Percentiles rank a stretch among this genome's conserved stretches.
These are phyloP conservation scores for Dinoponera quadriceps DNA, from an alignment of 1,140 invertebrate genomes.

Conservation along the genomic window DNA sequence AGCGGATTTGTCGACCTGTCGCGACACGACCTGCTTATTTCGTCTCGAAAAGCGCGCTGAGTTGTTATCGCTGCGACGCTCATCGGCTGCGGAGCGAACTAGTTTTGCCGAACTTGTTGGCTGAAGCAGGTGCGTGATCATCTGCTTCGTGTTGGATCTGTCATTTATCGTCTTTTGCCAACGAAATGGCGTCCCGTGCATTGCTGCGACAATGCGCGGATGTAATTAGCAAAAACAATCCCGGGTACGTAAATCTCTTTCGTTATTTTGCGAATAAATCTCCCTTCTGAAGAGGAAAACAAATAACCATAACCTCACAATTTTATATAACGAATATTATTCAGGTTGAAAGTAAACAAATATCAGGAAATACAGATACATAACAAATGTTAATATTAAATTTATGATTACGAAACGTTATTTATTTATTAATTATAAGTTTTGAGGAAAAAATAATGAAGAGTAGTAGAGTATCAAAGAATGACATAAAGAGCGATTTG, in stretches of 20 bases:
- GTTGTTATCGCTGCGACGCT: neutral
- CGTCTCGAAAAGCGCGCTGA: neutral
- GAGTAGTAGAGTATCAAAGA: too few species aligned
- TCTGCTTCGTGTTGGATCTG: conserved; percentile 4
- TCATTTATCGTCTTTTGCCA: conserved; percentile 2
- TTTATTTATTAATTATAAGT: too few species aligned
- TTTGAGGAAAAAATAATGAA: too few species aligned
- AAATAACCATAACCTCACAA: conserved; percentile 55
- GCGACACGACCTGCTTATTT: too few species aligned
- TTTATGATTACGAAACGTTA: too few species aligned
- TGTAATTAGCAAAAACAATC: conserved; percentile 24
- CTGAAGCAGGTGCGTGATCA: neutral
- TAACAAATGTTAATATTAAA: too few species aligned
- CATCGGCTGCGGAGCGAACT: neutral
- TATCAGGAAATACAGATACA: too few species aligned
- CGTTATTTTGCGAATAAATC: neutral
- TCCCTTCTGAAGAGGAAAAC: neutral
- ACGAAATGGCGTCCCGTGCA: conserved; percentile 54
- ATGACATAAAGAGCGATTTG: too few species aligned
- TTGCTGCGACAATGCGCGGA: conserved; percentile 42
- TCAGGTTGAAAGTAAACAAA: too few species aligned
- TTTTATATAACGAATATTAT: conserved; percentile 63
- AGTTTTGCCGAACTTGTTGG: neutral
- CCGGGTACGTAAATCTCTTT: neutral
- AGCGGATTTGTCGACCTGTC: too few species aligned